A percentile compares a stretch with the other conserved stretches of the same genome.
Evolutionary conservation across 1,140 invertebrate species (phyloP).

Genomic region (Nylanderia fulva): DNA sequence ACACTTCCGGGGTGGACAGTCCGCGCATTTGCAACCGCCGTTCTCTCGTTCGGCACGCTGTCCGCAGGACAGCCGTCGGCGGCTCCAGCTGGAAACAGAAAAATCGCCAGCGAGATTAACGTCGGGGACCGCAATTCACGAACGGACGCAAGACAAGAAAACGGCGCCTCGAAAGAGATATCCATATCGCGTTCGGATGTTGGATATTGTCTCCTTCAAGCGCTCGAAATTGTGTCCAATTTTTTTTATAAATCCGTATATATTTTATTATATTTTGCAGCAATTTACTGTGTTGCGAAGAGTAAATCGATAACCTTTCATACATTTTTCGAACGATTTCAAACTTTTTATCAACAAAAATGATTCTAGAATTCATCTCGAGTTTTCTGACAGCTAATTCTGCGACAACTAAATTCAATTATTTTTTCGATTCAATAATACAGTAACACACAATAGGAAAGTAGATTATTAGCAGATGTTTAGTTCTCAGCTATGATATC

Average conservation of each 20-base stretch:
- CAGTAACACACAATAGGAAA: neutral
- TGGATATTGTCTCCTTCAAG: neutral
- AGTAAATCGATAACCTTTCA: neutral
- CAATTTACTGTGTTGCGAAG: conserved; percentile 1
- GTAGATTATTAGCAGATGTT: neutral
- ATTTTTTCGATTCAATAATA: neutral
- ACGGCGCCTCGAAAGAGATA: conserved; percentile 22
- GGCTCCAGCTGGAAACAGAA: conserved; percentile 60
- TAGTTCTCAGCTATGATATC: neutral
- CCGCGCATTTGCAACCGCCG: conserved; percentile 62
- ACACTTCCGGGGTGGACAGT: conserved; percentile 60
- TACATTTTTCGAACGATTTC: conserved; percentile 17
- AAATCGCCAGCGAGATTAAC: conserved; percentile 44
- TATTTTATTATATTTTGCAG: conserved; percentile 25
- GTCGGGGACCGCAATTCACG: conserved; percentile 38
- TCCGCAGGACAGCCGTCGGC: conserved; percentile 63
- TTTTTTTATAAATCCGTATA: neutral
- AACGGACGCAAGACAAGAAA: no score
- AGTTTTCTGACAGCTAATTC: neutral
- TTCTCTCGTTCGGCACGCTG: conserved; percentile 65
- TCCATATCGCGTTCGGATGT: neutral
- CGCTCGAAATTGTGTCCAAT: conserved; percentile 10
- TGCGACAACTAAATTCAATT: neutral
- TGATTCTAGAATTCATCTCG: neutral
- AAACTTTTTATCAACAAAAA: neutral